Base-by-base conservation (phyloP, 2,797 vertebrate species). In the Phoxinus dragarum region DNA sequence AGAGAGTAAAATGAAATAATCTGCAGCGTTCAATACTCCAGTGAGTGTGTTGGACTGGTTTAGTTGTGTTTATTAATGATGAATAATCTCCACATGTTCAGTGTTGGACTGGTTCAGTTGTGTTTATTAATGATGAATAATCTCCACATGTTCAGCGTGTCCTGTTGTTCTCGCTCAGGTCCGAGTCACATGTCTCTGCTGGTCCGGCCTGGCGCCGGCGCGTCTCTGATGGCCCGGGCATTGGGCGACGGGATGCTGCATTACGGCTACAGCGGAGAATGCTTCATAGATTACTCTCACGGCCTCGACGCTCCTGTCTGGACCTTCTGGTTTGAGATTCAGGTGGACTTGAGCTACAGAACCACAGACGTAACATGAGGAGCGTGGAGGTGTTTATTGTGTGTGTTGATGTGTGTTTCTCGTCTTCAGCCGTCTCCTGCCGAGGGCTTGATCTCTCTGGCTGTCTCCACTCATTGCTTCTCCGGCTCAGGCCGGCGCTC, bases 141-240 rank as follows among this genome's bases (percentile, higher is more conserved):
- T 14, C 0, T 44, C 42, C 42, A 44, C 42, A 42, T 42, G 44
- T 47, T 47, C 44, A 47, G 44, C 11, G 3, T 47, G 11, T 47
- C 44, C 11, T 47, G 44, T 47, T 47, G 44, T 14, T 47, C 44
- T 11, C 5, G 0, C 52, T 16, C 89, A 99, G 98, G 98, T 67
- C 98, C 98, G 11, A 98, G 96, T 90, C 98, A 98, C 92, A 98
- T 99, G 96, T 98, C 97, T 5, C 90, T 99, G 19, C 98, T 97
- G 1, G 82, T 97, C 85, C 95, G 95, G 90, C 95, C 96, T 10
- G 96, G 91, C 38, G 56, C 86, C 61, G 96, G 96, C 0, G 92
- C 95, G 0, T 90, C 90, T 3, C 94, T 99, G 34, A 95, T 95
- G 84, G 92, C 93, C 66, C 98, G 97, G 97, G 99, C 98, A 72